Evolutionary conservation across 2,797 vertebrate species (phyloP).

Genomic region (Rhinichthys osculus): DNA sequence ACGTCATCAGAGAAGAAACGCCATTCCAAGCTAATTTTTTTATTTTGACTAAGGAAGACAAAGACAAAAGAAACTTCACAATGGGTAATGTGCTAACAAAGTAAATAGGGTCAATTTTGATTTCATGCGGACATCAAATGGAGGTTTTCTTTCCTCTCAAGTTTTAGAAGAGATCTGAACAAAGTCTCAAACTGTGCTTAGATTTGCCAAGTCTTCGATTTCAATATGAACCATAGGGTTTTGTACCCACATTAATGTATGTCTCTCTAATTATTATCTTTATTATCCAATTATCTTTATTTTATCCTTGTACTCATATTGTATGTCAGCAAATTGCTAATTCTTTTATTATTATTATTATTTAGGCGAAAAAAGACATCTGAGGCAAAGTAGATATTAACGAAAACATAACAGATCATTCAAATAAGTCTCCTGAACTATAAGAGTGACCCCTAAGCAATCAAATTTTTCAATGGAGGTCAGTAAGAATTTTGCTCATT

Average conservation of each 20-base stretch:
- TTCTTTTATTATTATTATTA: neutral
- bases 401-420: neutral
- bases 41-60: neutral
- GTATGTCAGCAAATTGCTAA: neutral
- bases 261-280: neutral
- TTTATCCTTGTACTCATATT: neutral
- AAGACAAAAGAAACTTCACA: neutral
- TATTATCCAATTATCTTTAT: neutral
- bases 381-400: neutral
- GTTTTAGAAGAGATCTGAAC: neutral
- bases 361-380: neutral
- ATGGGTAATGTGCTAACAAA: neutral
- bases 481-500: neutral
- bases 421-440: neutral
- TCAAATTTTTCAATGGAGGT: neutral
- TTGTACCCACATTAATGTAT: neutral
- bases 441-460: slow-evolving; percentile 1
- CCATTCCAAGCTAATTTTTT: neutral
- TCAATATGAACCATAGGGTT: neutral
- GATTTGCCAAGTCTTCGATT: neutral
- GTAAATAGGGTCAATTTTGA: neutral
- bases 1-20: neutral
- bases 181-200: neutral
- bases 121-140: neutral
- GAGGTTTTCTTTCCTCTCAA: neutral